Evolutionary conservation across 2,797 vertebrate genomes (phyloP).

Genomic region (Pogoniulus pusillus): DNA sequence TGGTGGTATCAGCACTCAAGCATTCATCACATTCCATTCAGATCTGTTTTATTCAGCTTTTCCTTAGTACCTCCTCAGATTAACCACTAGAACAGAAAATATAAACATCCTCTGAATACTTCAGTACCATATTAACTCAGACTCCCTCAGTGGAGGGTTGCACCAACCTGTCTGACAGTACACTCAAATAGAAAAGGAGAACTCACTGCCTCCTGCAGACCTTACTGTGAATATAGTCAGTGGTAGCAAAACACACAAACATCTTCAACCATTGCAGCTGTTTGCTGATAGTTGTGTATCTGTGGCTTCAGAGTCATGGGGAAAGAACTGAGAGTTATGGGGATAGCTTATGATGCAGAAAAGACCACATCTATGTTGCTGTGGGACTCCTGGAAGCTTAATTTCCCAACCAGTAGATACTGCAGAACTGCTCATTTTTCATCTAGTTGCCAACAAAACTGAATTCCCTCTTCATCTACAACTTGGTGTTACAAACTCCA

Average conservation of each 20-base stretch:
- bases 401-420: background rate
- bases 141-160: background rate
- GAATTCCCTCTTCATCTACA: background rate
- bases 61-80: background rate
- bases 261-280: background rate
- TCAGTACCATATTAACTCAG: background rate
- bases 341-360: background rate
- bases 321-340: background rate
- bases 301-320: background rate
- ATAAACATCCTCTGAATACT: background rate
- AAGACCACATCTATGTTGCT: background rate
- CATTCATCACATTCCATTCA: background rate
- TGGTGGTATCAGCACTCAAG: slow-evolving; percentile 6
- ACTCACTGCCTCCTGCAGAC: background rate
- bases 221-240: background rate
- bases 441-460: background rate
- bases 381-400: background rate
- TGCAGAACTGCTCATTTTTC: background rate
- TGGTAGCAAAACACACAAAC: background rate
- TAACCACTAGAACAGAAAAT: background rate
- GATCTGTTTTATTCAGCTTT: background rate
- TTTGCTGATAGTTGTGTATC: background rate
- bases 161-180: background rate
- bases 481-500: background rate
- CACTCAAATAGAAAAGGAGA: background rate